phyloP scores from a whole-genome alignment of 2,797 vertebrate species.

The Protosalanx chinensis region DNA sequence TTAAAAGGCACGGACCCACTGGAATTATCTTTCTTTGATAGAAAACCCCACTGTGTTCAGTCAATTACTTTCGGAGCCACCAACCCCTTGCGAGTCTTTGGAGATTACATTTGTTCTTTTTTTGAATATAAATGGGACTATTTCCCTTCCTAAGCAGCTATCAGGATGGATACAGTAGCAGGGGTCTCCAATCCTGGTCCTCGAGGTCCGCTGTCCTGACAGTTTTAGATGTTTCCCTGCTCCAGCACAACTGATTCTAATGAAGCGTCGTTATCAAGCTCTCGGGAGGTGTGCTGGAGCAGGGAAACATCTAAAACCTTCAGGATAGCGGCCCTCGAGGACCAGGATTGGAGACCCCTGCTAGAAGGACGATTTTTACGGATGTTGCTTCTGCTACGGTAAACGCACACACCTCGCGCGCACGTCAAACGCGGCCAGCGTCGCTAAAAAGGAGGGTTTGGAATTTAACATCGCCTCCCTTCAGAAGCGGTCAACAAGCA shows the following conservation, averaged over 20 bases:
- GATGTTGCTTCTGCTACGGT: slow-evolving; percentile 31
- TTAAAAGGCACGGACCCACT: not conserved
- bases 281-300: no score
- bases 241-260: no score
- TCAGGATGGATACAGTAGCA: slow-evolving; percentile 40
- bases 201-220: no score
- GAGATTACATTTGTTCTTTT: slow-evolving; percentile 17
- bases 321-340: no score
- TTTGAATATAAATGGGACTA: slow-evolving; percentile 35
- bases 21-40: slow-evolving; percentile 29
- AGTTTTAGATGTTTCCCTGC: no score
- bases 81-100: slow-evolving; percentile 6
- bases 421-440: slow-evolving; percentile 26
- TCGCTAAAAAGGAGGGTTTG: slow-evolving; percentile 16
- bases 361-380: slow-evolving; percentile 21
- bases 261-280: no score
- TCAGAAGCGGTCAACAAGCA: slow-evolving; percentile 32
- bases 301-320: no score
- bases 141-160: slow-evolving; percentile 46
- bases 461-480: slow-evolving; percentile 45
- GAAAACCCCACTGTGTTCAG: slow-evolving; percentile 27
- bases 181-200: no score
- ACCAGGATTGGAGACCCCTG: no score
- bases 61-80: slow-evolving; percentile 31
- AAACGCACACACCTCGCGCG: slow-evolving; percentile 26